Evolutionary conservation across 1,140 invertebrate species (phyloP), one percentile per base, ranked within the genome.

Genomic region (Apocrypta bakeri): DNA sequence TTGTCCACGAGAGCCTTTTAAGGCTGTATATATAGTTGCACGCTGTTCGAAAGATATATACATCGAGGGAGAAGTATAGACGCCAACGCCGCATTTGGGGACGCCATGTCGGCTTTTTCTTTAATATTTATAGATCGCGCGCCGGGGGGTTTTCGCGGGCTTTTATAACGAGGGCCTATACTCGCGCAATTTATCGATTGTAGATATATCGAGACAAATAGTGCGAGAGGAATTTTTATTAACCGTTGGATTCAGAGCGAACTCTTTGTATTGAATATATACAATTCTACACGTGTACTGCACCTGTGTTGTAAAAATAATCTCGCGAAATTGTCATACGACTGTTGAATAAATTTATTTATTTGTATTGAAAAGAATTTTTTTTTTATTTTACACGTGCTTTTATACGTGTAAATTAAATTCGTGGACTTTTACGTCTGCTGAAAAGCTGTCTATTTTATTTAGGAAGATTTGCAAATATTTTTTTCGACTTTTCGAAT

Each of bases 1-100:
- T 56, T 56, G 48, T 56, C n/a, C 48, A 6, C 33, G 24, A 9
- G 48, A 25, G 40, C 69, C 79, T 73, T 81, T 74, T 74, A 81
- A 64, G 79, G 79, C 21, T 6, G 17, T 56, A 48, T 48, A 56
- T 56, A 48, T 48, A 56, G 48, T 56, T 56, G 48, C 21, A 6
- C 48, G 48, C 33, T 37, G 33, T 9, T 56, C 14, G 21, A n/a
- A 21, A n/a, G 3, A 2, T 56, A 56, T 56, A 56, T 56, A 7
- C 1, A 56, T 56, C 6, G 48, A 37, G 33, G 9, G 48, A 21
- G 48, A n/a, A 7, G 48, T 2, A 56, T 21, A 56, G 48, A 56
- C 48, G 48, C 48, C 48, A 56, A 17, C 48, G 48, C 48, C 48
- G 17, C 48, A 21, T 56, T 56, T n/a, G 17, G 31, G 17, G 29